These are phyloP conservation scores for Coboldia fuscipes DNA, from an alignment of 1,140 invertebrate genomes.

Conservation along the genomic window DNA sequence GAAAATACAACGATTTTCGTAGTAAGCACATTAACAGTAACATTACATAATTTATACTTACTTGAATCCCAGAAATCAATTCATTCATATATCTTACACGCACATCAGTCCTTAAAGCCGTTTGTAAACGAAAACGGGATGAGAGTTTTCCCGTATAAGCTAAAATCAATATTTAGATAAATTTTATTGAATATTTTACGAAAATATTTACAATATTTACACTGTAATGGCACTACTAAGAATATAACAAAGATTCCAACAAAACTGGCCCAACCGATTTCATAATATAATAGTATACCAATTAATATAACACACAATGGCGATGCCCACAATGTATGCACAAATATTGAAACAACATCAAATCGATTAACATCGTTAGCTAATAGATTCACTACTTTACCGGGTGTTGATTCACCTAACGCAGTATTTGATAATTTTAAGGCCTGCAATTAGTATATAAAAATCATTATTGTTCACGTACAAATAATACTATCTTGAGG, in stretches of 20 bases:
- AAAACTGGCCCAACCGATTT: constrained; percentile 39
- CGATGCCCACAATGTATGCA: constrained; percentile 40
- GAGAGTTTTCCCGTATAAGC: constrained; percentile 25
- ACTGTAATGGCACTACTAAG: constrained; percentile 35
- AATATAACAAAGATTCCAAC: constrained; percentile 47
- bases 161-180: constrained; percentile 12
- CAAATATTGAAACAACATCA: constrained; percentile 31
- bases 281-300: constrained; percentile 35
- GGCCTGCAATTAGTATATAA: constrained; percentile 26
- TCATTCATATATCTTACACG: constrained; percentile 38
- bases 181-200: too few relatives aligned
- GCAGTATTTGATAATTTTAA: constrained; percentile 35
- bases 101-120: constrained; percentile 29
- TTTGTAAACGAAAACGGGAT: constrained; percentile 21
- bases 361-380: constrained; percentile 56
- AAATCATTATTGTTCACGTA: constrained; percentile 51
- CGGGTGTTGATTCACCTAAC: constrained; percentile 46
- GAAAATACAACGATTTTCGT: too few relatives aligned
- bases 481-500: constrained; percentile 59
- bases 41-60: constrained; percentile 28
- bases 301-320: constrained; percentile 38
- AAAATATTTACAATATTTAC: constrained; percentile 43
- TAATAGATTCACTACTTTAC: constrained; percentile 64
- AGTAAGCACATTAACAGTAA: too few relatives aligned
- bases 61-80: constrained; percentile 34